Evolutionary conservation across 2,888 invertebrate genomes (phyloP), one percentile per base, ranked within the genome.

Genomic region (Meliscaeva auricollis): DNA sequence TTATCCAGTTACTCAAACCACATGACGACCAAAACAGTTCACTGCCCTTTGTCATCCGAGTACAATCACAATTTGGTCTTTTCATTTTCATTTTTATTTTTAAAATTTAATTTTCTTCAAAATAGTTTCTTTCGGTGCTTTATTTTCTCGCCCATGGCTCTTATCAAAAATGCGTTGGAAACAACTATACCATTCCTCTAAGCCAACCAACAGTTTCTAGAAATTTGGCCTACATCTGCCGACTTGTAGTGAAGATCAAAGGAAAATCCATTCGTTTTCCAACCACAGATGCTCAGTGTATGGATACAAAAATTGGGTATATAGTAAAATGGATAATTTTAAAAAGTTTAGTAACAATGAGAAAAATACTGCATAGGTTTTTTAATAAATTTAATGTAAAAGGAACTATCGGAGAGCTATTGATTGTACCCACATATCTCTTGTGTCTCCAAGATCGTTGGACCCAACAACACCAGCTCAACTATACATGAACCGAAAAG

Each of bases 11-110:
- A 5, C n/a, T 52, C 1, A 11, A 26, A 6, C n/a, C 52, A 7
- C 52, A 52, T 6, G 50, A 22, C 13, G 2, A 22, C 13, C 52
- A 52, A 26, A 2, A 22, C n/a, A n/a, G n/a, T n/a, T 13, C n/a
- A 2, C 26, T 52, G 52, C n/a, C 52, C 0, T 52, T 52, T 52
- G 26, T 26, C 3, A 52, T 52, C n/a, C 52, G 52, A 52, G 52
- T 26, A 26, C 26, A 11, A 26, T 52, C 0, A n/a, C 6, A n/a
- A n/a, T n/a, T 52, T 52, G 6, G 1, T 5, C 26, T 26, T 4
- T 52, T 26, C 0, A 26, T n/a, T 20, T 52, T 6, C 5, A 26
- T 0, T 5, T 52, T 52, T 13, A 26, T 0, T 22, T 26, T 26
- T 3, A 3, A 17, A 46, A 46, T 50, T 22, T 26, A 3, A 26